phyloP scores from a whole-genome alignment of 2,113 vertebrate species.

The Peromyscus maniculatus region DNA sequence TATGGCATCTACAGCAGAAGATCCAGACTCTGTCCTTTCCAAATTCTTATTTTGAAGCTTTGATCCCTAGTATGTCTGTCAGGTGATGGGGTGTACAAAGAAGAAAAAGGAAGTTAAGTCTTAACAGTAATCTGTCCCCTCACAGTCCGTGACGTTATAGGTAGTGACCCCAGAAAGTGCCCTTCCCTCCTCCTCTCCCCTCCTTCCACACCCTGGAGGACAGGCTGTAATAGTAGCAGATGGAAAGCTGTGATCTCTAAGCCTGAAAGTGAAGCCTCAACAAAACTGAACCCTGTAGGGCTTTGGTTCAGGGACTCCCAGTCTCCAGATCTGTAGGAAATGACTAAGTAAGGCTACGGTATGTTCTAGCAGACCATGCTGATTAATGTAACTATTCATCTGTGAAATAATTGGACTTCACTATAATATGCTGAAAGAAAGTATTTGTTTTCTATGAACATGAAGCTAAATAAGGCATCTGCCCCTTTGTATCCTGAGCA shows the following conservation, averaged over 20 bases:
- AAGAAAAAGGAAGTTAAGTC: neutral
- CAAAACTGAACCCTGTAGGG: neutral
- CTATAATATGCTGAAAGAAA: neutral
- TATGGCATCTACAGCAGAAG: neutral
- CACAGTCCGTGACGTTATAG: neutral
- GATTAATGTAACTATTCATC: neutral
- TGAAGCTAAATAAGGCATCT: neutral
- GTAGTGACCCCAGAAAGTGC: neutral
- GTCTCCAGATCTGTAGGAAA: neutral
- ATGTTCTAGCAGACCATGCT: neutral
- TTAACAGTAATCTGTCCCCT: neutral
- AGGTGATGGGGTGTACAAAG: neutral
- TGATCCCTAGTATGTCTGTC: neutral
- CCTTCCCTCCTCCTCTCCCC: rapidly evolving
- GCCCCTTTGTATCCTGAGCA: neutral
- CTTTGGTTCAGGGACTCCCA: neutral
- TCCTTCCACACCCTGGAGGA: neutral
- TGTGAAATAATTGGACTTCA: neutral
- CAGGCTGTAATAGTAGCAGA: neutral
- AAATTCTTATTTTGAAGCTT: neutral
- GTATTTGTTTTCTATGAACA: neutral
- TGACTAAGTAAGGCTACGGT: neutral
- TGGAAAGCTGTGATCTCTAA: neutral
- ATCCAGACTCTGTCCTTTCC: rapidly evolving
- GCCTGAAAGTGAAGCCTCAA: neutral